These are phyloP conservation scores for Busseola fusca DNA, from an alignment of 2,888 invertebrate species.

Conservation along the genomic window DNA sequence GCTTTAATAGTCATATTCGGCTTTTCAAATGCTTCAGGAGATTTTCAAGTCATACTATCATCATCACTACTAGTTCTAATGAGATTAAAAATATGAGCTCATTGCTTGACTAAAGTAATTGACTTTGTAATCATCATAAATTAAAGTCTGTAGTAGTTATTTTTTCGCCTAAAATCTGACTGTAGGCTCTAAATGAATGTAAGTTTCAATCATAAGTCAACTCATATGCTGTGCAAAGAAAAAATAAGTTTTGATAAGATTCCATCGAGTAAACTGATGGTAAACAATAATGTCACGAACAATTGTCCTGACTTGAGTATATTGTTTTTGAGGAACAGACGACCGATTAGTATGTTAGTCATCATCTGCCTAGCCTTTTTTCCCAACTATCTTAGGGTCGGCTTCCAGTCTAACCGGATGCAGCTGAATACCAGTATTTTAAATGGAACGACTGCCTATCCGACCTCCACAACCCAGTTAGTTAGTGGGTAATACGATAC, in stretches of 20 bases:
- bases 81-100: conserved; percentile 28
- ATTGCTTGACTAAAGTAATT: conserved; percentile 18
- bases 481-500: no score
- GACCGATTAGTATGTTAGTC: conserved; percentile 50
- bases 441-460: no score
- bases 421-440: no score
- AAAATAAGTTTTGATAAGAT: conserved; percentile 39
- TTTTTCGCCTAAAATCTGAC: neutral
- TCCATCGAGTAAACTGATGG: conserved; percentile 8
- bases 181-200: neutral
- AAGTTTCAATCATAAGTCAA: conserved; percentile 10
- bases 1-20: neutral
- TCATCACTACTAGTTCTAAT: conserved; percentile 9
- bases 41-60: conserved; percentile 22
- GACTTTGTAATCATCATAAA: conserved; percentile 8
- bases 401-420: no score
- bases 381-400: no score
- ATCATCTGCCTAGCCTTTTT: no score
- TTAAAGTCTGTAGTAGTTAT: neutral
- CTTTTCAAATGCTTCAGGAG: neutral
- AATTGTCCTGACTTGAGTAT: conserved; percentile 18
- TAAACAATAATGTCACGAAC: conserved; percentile 12
- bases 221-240: conserved; percentile 46
- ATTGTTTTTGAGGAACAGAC: conserved; percentile 32
- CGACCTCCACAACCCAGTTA: no score